Evolutionary conservation across 1,140 invertebrate genomes (phyloP), one percentile per base, ranked within the genome.

Genomic region (Teleogryllus occipitalis): DNA sequence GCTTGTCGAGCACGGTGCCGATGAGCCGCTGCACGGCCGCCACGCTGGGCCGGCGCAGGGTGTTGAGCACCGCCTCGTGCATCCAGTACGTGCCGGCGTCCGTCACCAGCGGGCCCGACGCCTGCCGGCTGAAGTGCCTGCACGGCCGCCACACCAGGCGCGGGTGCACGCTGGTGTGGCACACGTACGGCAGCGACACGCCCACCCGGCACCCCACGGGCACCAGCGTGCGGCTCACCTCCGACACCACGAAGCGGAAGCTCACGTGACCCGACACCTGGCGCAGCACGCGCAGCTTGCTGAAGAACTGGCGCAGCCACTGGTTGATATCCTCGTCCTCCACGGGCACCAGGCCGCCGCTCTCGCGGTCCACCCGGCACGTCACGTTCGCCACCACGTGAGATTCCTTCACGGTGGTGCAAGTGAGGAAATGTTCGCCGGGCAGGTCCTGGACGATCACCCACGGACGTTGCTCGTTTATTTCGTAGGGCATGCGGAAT

Each of bases 361-460:
- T 88, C 47, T 89, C 87, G 21, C 88, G 84, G 79, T 94, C 92
- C 27, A 94, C 88, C 0, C 90, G 87, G 82, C 93, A 95, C 0
- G 92, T 93, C 5, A 95, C 93, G 82, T 94, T 95, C 12, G 93
- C 92, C 7, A 94, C 90, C 1, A 94, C 90, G 78, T 88, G 86
- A 0, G 92, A 93, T 75, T 93, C 91, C 83, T 93, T 93, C 18
- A 95, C 87, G 0, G 93, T 94, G 0, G 93, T 95, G 82, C 93
- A 95, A 6, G 93, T 95, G 39, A 95, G 86, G 82, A 91, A 92
- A 79, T 92, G 93, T 72, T 92, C 90, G 14, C 92, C 93, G 75
- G 90, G 90, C 6, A 92, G 89, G 83, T 95, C 92, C 72, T 91
- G 89, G 0, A 95, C 89, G 15, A 94, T 90, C 7, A 95, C 87